phyloP scores from a whole-genome alignment of 2,797 vertebrate species.

The Acanthis flammea region DNA sequence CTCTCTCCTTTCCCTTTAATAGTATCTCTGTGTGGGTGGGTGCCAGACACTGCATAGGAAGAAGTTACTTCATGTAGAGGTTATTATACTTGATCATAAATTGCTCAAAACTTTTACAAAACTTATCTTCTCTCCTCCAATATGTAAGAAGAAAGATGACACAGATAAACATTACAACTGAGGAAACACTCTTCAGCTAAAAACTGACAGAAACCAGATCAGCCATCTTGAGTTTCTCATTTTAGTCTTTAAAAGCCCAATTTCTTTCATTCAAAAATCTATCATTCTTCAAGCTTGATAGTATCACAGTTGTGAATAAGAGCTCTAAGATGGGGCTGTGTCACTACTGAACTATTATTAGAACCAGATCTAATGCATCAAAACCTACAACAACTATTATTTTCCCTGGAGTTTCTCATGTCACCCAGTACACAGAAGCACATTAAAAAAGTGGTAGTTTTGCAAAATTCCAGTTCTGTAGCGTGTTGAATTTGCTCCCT shows the following conservation, averaged over 20 bases:
- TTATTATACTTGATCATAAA: conserved; percentile 26
- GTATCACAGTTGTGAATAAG: background rate
- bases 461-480: background rate
- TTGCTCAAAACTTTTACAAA: background rate
- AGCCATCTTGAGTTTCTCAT: background rate
- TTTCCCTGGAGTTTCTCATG: background rate
- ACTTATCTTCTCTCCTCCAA: background rate
- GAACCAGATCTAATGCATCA: background rate
- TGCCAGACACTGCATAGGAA: conserved; percentile 30
- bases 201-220: background rate
- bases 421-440: background rate
- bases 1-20: conserved; percentile 38
- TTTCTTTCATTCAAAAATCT: background rate
- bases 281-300: background rate
- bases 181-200: background rate
- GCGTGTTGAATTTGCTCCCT: background rate
- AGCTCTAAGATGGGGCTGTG: background rate
- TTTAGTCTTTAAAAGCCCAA: background rate
- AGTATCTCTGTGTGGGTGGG: conserved; percentile 22
- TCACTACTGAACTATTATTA: background rate
- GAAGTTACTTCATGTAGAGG: conserved; percentile 25
- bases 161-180: background rate
- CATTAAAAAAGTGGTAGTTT: background rate
- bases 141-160: background rate
- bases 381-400: background rate